phyloP scores from a whole-genome alignment of 2,888 invertebrate genomes.

The Busseola fusca region DNA sequence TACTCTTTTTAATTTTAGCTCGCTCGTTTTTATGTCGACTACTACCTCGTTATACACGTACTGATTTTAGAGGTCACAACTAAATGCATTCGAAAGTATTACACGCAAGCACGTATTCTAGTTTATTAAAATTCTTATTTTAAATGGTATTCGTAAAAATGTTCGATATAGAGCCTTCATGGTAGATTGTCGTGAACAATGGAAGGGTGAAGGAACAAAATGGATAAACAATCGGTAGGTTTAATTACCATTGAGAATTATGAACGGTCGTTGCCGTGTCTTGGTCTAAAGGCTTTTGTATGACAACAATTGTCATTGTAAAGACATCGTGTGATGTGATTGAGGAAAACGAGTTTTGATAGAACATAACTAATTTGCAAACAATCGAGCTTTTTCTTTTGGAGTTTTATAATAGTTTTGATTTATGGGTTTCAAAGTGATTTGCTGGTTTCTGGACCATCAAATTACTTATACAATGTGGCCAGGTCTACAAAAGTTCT shows the following conservation, averaged over 20 bases:
- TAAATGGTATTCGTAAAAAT: conserved; percentile 62
- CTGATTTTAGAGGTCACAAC: conserved; percentile 84
- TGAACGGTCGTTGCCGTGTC: conserved; percentile 72
- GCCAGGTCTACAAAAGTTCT: background rate
- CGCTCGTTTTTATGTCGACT: conserved; percentile 61
- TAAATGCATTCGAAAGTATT: conserved; percentile 81
- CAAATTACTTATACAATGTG: background rate
- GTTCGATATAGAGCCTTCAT: conserved; percentile 77
- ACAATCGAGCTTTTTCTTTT: conserved; percentile 45
- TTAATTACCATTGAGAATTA: conserved; percentile 79
- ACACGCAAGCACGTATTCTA: conserved; percentile 70
- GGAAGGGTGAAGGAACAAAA: conserved; percentile 61
- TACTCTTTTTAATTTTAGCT: conserved; percentile 68
- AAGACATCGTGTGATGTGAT: conserved; percentile 67
- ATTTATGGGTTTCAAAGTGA: background rate
- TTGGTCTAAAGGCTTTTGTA: conserved; percentile 63
- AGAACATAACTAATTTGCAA: conserved; percentile 48
- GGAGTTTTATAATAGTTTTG: conserved; percentile 12
- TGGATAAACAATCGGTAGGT: conserved; percentile 76
- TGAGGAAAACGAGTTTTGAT: conserved; percentile 66
- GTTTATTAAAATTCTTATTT: conserved; percentile 75
- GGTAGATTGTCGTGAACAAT: conserved; percentile 75
- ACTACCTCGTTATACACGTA: conserved; percentile 78
- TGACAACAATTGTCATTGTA: conserved; percentile 76
- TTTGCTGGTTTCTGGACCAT: background rate